Base-by-base conservation (phyloP, 2,113 vertebrate species). In the Tetrao urogallus region DNA sequence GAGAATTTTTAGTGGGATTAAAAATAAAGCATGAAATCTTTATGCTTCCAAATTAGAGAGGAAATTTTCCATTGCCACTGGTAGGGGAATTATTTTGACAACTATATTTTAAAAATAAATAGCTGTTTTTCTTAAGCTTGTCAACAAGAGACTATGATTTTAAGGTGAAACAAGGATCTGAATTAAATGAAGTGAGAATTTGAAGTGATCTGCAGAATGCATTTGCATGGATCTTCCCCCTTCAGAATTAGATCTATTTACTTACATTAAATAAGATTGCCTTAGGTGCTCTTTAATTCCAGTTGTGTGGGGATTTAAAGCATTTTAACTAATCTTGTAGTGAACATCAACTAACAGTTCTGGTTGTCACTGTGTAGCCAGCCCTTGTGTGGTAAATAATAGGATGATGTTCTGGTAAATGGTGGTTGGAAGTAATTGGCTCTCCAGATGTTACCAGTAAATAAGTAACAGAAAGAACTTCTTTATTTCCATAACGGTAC, bases 201-300 rank as follows among this genome's bases (percentile, higher is more conserved):
- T 90, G 61, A 95, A 94, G 34, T 79, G 81, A 90, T 92, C 38
- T 75, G 28, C 25, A 48, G 86, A 40, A 92, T 95, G 42, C n/a
- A 43, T 74, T 93, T 90, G 24, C 30, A 54, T 48, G 20, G 54
- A 54, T 75, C 50, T 50, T 78, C 27, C 34, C 34, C 66, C 47
- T 86, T 90, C 57, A 86, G 69, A 86, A 80, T 91, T 69, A 90
- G 65, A 67, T 9, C 2, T 83, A 15, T 64, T 88, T 80, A 77
- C 93, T 91, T 74, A 21, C 79, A 58, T 81, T 88, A 64, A 91
- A 79, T 50, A 82, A 27, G 32, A 64, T 56, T 90, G 69, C 72
- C 60, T 83, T 80, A 82, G 82, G 15, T 87, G 11, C 18, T 45
- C 36, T 67, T 80, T 76, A 75, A 54, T 88, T 92, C 58, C 69